Evolutionary conservation across 2,113 vertebrate genomes (phyloP), one percentile per base, ranked within the genome.

Genomic region (Anser cygnoides): DNA sequence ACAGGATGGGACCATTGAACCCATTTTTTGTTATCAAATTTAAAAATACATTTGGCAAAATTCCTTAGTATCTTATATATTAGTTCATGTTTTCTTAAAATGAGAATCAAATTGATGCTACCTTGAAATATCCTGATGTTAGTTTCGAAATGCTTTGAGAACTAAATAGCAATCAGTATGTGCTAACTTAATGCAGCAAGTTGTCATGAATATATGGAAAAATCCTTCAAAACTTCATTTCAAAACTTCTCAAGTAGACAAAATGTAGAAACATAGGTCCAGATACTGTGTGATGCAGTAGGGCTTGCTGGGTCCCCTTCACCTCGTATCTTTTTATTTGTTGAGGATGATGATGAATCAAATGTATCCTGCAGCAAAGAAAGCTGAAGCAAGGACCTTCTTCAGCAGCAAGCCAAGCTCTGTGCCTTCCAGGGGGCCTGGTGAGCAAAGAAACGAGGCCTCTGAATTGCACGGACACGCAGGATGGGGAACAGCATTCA

Each of bases 1-100:
- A 66, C 3, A 55, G 28, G 37, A 16, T 0, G 3, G 25, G 43
- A 46, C 7, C 17, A n/a, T 50, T 8, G 3, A 50, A 81, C 6
- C 2, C 9, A 0, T 1, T 3, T 63, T 65, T 41, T 39, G 3
- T 29, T 82, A 26, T 58, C 23, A 43, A 28, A 77, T 41, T 66
- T n/a, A 11, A 6, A 65, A 55, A 72, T 11, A 72, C 35, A 29
- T 10, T n/a, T n/a, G 22, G 9, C 29, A 29, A 44, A 80, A 61
- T 28, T 39, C 20, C 54, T 62, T 66, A 22, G 20, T 14, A 16
- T 72, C 79, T 93, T 49, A 35, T 31, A 49, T 21, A 33, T 61
- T 26, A 43, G 35, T 44, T 80, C 16, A 25, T 4, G 4, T 13
- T 75, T 20, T 54, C 18, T 39, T 62, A 49, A 84, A 72, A 83